phyloP scores from a whole-genome alignment of 2,797 vertebrate genomes.

The Sparidentex hasta region DNA sequence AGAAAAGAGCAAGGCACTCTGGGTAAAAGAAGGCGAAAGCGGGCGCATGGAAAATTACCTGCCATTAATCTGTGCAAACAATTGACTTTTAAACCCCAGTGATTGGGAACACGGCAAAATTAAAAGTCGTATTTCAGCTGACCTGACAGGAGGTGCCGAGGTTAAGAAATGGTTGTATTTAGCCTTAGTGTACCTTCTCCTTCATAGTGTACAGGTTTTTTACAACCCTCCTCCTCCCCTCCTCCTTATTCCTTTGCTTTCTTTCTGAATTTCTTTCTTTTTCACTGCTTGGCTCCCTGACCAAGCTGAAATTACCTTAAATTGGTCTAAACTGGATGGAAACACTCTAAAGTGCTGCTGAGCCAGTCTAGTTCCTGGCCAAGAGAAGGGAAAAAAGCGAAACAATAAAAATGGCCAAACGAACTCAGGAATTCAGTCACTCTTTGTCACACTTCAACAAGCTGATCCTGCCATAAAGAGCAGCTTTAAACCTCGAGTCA shows the following conservation, averaged over 20 bases:
- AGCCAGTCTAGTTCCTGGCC: slow-evolving; percentile 42
- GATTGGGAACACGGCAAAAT: slow-evolving; percentile 79
- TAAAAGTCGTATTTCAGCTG: slow-evolving; percentile 80
- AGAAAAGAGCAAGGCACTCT: slow-evolving; percentile 85
- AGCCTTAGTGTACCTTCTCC: slow-evolving; percentile 70
- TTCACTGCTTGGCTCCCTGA: slow-evolving; percentile 49
- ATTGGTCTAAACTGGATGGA: slow-evolving; percentile 69
- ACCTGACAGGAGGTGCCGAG: slow-evolving; percentile 65
- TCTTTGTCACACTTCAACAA: slow-evolving; percentile 73
- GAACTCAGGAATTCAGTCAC: slow-evolving; percentile 65
- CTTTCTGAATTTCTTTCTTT: slow-evolving; percentile 29
- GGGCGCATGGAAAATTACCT: slow-evolving; percentile 75
- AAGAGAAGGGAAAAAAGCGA: slow-evolving; percentile 32
- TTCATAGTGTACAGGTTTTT: slow-evolving; percentile 55
- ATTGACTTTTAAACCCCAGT: slow-evolving; percentile 78
- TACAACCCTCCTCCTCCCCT: slow-evolving; percentile 14
- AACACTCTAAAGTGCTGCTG: slow-evolving; percentile 67
- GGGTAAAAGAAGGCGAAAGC: slow-evolving; percentile 73
- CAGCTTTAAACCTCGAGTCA: slow-evolving; percentile 53
- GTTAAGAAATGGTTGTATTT: slow-evolving; percentile 58
- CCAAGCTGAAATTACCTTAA: slow-evolving; percentile 68
- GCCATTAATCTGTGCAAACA: slow-evolving; percentile 85
- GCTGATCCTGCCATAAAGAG: slow-evolving; percentile 63
- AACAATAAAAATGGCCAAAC: slow-evolving; percentile 58
- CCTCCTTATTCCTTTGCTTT: slow-evolving; percentile 31